phyloP scores from a whole-genome alignment of 2,113 vertebrate genomes.

The Ceyx melanurus region DNA sequence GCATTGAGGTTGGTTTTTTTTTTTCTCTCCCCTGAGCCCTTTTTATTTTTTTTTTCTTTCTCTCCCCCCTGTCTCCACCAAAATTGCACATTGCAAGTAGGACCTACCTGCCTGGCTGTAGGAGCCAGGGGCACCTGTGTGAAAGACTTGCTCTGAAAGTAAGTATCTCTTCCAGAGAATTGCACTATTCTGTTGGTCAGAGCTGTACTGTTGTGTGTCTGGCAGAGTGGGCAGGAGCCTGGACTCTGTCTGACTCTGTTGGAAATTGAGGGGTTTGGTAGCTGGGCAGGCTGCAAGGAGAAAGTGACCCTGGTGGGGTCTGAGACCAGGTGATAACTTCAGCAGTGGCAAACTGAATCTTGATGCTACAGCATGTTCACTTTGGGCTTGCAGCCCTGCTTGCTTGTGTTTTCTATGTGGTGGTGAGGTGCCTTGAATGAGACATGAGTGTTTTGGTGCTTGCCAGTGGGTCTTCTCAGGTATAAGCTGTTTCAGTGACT shows the following conservation, averaged over 20 bases:
- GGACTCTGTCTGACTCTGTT: background rate
- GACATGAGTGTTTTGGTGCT: background rate
- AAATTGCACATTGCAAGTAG: background rate
- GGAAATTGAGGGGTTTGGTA: rapidly evolving
- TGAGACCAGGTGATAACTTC: background rate
- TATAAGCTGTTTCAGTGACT: background rate
- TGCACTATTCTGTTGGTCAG: rapidly evolving
- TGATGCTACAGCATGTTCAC: background rate
- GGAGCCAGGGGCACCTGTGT: background rate
- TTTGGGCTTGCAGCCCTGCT: no score
- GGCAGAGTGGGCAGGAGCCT: background rate
- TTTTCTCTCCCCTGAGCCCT: no score
- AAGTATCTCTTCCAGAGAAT: background rate
- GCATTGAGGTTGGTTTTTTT: background rate
- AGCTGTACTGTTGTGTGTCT: rapidly evolving
- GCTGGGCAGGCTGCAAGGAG: background rate
- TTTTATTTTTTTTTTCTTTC: background rate
- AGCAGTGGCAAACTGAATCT: background rate
- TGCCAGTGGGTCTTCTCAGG: background rate
- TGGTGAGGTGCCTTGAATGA: background rate
- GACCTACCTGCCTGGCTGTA: background rate
- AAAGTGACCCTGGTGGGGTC: background rate
- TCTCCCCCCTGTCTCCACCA: no score
- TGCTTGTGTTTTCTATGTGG: background rate
- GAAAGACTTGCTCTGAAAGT: background rate